Base-by-base conservation (phyloP, 2,888 invertebrate species). In the Patella ulyssiponensis region DNA sequence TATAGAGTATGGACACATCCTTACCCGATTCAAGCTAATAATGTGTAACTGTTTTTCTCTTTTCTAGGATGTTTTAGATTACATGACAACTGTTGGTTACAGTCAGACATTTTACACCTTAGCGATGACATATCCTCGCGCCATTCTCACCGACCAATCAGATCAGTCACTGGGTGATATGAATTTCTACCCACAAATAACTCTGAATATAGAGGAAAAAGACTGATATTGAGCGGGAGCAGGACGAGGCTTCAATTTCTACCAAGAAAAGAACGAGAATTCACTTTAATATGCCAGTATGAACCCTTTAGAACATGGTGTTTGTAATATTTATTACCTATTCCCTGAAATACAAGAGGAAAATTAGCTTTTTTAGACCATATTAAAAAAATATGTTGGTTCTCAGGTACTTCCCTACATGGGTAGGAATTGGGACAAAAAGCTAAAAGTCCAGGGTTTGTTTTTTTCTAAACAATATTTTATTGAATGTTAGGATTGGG, bases 71-170 rank as follows among this genome's bases (percentile, higher is more conserved):
- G 73, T 88, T 11, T 71, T 87, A 51, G 87, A 88, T 77, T 88
- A 83, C 80, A 87, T 88, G 83, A 86, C 88, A 69, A 84, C 84
- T 14, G 72, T 86, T 5, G 88, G 88, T 33, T 88, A 86, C 78
- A 83, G 79, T 76, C 85, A 86, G 78, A 81, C 77, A 17, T 71
- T 73, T 15, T 87, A 86, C 79, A 86, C 87, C 1, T 70, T 88
- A 23, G 78, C 82, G 52, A 86, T 82, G 3, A 82, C 86, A 3
- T 88, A 84, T 79, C 88, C 88, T 23, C 78, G 88, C 20, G 80
- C 79, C 56, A 79, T 77, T 51, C 76, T 88, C 3, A 75, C 80
- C 69, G 76, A 83, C 15, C 77, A 82, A 76, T 76, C 76, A 27
- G 78, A 84, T 7, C 54, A 58, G 33, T 84, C 86, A 17, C 79